Evolutionary conservation across 2,113 vertebrate species (phyloP).

Genomic region (Callocephalon fimbriatum): DNA sequence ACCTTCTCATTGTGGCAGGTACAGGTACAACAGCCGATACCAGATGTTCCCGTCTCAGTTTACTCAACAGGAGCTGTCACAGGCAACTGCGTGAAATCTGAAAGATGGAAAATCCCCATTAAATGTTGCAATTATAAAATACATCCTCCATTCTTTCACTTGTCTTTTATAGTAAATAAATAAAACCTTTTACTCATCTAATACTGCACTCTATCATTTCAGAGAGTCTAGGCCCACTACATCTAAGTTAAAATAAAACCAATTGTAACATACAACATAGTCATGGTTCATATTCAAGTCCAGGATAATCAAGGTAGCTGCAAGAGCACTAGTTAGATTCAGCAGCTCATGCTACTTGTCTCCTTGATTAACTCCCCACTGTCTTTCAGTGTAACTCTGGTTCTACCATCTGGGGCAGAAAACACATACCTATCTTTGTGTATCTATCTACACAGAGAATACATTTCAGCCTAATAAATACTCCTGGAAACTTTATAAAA

Average conservation of each 20-base stretch:
- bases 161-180: background rate
- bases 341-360: background rate
- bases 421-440: background rate
- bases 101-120: constrained; percentile 30
- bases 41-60: background rate
- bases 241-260: background rate
- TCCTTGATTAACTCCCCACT: background rate
- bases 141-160: background rate
- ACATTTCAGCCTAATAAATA: background rate
- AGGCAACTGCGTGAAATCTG: background rate
- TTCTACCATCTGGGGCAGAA: background rate
- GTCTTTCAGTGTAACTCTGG: background rate
- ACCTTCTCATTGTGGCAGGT: constrained; percentile 54
- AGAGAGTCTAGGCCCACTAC: background rate
- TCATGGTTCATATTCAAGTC: rapidly evolving
- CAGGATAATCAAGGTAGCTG: background rate
- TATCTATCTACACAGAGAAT: background rate
- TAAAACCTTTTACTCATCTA: background rate
- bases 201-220: background rate
- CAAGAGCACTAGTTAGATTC: background rate
- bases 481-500: background rate
- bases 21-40: background rate
- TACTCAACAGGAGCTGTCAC: constrained; percentile 11
- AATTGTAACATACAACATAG: background rate
- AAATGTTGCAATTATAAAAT: background rate